A percentile compares a stretch with the other conserved stretches of the same genome.
Conservation (phyloP, 2,888 invertebrate species). For the Rhamphomyia laevipes region DNA sequence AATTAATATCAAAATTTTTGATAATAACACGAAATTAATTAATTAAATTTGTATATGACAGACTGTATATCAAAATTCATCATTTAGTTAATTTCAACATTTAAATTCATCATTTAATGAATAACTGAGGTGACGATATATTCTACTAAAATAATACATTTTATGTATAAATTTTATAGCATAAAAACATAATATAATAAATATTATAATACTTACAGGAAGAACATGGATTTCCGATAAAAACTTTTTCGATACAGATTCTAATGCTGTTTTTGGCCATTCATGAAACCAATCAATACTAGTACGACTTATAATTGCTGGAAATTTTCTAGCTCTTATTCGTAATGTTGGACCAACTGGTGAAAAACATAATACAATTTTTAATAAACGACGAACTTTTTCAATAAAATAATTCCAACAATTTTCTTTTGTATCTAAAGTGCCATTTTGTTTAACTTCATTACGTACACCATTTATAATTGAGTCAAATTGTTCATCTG, state of each 20-base stretch:
- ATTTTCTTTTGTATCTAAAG: constrained; percentile 79
- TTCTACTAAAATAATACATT: no score
- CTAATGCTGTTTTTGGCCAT: constrained; percentile 86
- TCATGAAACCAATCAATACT: constrained; percentile 96
- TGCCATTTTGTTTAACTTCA: constrained; percentile 72
- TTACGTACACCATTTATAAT: constrained; percentile 65
- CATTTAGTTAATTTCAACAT: no score
- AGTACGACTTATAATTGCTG: constrained; percentile 85
- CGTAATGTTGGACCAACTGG: constrained; percentile 86
- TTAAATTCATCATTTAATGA: no score
- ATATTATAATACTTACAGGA: constrained; percentile 40
- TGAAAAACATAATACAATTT: constrained; percentile 87
- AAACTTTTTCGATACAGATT: constrained; percentile 80
- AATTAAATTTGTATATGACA: no score
- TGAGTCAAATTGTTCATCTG: constrained; percentile 84
- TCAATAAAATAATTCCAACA: constrained; percentile 95
- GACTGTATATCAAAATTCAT: no score
- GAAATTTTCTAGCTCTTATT: constrained; percentile 81
- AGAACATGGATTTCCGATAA: constrained; percentile 64
- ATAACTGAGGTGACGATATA: no score
- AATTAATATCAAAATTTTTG: no score
- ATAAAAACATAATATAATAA: no score
- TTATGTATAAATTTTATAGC: no score
- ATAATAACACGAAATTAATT: no score
- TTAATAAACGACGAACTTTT: constrained; percentile 65